Conservation (phyloP, 2,113 vertebrate genomes). For the Dromas ardeola region DNA sequence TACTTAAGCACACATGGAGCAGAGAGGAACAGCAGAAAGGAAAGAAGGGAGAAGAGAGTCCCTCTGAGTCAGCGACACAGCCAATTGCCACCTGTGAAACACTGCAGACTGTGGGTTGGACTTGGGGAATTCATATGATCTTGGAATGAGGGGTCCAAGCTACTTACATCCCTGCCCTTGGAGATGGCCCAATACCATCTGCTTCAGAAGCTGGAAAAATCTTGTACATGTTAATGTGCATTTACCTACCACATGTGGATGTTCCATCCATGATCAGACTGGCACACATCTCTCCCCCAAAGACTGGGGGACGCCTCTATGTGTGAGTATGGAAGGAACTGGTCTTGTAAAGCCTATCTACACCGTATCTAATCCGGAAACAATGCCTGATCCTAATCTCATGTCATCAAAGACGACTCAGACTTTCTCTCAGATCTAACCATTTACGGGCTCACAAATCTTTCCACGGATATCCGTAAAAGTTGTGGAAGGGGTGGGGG, state of each 20-base stretch:
- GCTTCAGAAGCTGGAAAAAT: background rate
- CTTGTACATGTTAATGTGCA: background rate
- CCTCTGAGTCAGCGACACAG: background rate
- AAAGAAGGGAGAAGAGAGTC: background rate
- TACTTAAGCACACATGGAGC: background rate
- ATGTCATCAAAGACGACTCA: background rate
- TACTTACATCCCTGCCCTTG: background rate
- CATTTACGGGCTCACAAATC: background rate
- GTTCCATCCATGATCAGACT: background rate
- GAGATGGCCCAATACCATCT: background rate
- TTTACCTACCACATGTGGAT: background rate
- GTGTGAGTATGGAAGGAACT: background rate
- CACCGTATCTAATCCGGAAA: background rate
- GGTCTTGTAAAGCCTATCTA: background rate
- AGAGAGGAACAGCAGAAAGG: background rate
- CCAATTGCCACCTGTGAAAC: background rate
- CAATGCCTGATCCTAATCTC: background rate
- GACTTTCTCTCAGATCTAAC: background rate
- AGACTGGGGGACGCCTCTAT: background rate
- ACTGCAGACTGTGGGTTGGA: background rate
- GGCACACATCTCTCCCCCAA: background rate
- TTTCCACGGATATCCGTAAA: background rate
- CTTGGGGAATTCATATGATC: background rate
- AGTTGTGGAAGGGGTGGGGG: fast-evolving
- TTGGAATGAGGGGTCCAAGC: background rate